Percentiles rank a stretch among this genome's conserved stretches.
These are phyloP conservation scores for Acleris emargana DNA, from an alignment of 2,888 invertebrate genomes.

Conservation along the genomic window DNA sequence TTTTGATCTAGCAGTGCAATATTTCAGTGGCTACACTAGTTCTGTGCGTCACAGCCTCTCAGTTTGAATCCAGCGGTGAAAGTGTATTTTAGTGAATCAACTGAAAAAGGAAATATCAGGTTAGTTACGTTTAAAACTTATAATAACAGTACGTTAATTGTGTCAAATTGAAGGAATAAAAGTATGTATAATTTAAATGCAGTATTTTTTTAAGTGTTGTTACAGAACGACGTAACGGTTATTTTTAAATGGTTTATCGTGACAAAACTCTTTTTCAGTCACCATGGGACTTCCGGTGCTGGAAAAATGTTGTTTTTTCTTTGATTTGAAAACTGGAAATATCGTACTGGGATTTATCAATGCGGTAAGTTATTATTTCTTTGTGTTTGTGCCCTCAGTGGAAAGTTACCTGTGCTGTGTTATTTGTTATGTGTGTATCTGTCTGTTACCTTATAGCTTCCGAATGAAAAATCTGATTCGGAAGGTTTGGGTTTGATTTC, in stretches of 20 bases:
- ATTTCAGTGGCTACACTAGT: neutral
- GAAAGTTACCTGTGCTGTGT: neutral
- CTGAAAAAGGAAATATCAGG: neutral
- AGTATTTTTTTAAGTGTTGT: neutral
- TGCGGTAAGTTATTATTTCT: conserved; percentile 33
- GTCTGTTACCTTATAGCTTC: neutral
- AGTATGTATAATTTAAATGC: too few species aligned
- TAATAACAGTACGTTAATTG: neutral
- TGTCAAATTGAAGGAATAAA: too few species aligned
- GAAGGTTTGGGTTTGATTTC: too few species aligned
- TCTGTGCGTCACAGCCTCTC: neutral
- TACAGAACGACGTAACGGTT: neutral
- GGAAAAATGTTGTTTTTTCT: conserved; percentile 35
- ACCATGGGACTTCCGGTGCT: conserved; percentile 36
- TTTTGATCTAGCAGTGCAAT: too few species aligned
- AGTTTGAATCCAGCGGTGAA: neutral
- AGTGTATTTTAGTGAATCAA: neutral
- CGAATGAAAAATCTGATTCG: too few species aligned
- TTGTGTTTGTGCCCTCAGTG: neutral
- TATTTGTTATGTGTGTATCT: neutral
- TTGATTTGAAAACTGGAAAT: conserved; percentile 39
- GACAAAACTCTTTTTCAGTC: neutral
- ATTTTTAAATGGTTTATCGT: neutral
- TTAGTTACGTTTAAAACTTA: neutral
- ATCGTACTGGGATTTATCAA: conserved; percentile 37